Percentiles rank a stretch among this genome's conserved stretches.
Evolutionary conservation across 2,888 invertebrate genomes (phyloP).

Genomic region (Pristionchus fissidentatus): DNA sequence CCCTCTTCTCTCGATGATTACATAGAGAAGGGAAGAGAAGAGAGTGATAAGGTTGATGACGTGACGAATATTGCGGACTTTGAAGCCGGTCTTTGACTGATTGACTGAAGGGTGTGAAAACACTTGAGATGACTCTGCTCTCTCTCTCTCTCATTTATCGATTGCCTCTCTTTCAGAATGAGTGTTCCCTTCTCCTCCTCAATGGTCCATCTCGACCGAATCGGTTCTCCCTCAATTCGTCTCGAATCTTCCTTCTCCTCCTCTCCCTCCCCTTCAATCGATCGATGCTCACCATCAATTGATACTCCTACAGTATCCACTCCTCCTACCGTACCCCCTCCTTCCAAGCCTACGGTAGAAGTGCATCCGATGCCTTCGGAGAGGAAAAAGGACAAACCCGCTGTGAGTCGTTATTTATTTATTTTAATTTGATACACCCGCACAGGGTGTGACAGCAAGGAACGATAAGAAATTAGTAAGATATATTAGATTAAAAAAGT

Average conservation of each 20-base stretch:
- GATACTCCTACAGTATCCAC: constrained; percentile 25
- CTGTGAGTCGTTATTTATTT: constrained; percentile 15
- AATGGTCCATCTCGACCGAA: constrained; percentile 44
- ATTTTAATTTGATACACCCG: constrained; percentile 45
- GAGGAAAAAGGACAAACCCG: constrained; percentile 51
- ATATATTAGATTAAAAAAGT: background rate
- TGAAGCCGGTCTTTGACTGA: background rate
- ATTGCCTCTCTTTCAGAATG: constrained; percentile 40
- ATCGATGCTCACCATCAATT: constrained; percentile 43
- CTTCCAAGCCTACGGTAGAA: constrained; percentile 63
- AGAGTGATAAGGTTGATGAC: constrained; percentile 2
- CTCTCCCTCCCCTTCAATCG: constrained; percentile 43
- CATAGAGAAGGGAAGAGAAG: background rate
- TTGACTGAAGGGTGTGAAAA: background rate
- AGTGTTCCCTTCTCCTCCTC: constrained; percentile 47
- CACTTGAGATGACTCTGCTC: background rate
- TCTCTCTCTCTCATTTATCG: background rate
- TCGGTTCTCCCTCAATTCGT: constrained; percentile 14
- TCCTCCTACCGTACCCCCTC: constrained; percentile 40
- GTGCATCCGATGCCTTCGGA: constrained; percentile 67
- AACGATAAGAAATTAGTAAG: background rate
- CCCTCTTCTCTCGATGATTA: no score
- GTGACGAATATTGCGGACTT: background rate
- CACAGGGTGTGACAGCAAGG: constrained; percentile 41
- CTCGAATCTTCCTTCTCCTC: constrained; percentile 39